phyloP scores from a whole-genome alignment of 2,113 vertebrate genomes.

The Taurulus bubalis region DNA sequence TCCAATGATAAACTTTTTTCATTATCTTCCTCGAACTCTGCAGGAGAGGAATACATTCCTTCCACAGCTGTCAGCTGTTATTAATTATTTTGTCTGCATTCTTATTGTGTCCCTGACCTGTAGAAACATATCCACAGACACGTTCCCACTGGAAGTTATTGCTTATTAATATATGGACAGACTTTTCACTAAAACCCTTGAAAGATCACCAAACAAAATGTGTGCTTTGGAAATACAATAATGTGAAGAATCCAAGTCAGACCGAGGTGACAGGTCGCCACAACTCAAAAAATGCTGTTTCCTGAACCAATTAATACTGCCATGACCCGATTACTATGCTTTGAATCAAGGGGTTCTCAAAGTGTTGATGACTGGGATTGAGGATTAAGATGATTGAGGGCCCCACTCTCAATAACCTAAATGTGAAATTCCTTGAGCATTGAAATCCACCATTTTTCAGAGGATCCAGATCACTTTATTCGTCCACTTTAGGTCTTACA shows the following conservation, averaged over 20 bases:
- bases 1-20: constrained; percentile 12
- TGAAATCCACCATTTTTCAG: background rate
- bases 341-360: background rate
- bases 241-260: background rate
- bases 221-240: background rate
- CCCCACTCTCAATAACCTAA: background rate
- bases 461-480: background rate
- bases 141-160: background rate
- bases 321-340: background rate
- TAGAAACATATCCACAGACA: background rate
- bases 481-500: background rate
- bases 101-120: constrained; percentile 1
- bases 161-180: background rate
- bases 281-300: background rate
- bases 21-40: constrained; percentile 27
- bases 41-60: constrained; percentile 6
- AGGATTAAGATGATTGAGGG: background rate
- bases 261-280: background rate
- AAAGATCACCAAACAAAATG: background rate
- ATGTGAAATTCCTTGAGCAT: background rate
- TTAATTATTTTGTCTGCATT: background rate
- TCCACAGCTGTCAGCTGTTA: background rate
- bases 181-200: background rate
- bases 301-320: background rate
- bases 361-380: background rate